phyloP scores from a whole-genome alignment of 2,888 invertebrate species.

The Crioceris asparagi region DNA sequence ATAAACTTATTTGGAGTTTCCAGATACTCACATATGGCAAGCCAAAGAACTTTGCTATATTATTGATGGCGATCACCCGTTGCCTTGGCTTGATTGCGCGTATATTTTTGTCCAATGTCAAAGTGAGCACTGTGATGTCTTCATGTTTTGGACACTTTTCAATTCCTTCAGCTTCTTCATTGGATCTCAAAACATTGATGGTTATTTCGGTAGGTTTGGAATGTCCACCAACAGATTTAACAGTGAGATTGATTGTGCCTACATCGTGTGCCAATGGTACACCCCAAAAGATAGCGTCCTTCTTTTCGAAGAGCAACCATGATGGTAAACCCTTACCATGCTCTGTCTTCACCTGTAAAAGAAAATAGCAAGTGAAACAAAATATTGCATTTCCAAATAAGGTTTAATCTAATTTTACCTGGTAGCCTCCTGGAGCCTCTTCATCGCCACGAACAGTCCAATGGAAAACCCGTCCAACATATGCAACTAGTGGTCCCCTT shows the following conservation, averaged over 20 bases:
- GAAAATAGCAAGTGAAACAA: too few relatives aligned
- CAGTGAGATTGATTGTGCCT: conserved; percentile 53
- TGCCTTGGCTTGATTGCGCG: conserved; percentile 51
- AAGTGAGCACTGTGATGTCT: conserved; percentile 44
- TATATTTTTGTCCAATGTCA: conserved; percentile 58
- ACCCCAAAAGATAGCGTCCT: conserved; percentile 60
- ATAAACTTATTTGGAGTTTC: too few relatives aligned
- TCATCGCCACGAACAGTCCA: too few relatives aligned
- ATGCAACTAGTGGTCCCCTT: too few relatives aligned
- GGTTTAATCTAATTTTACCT: too few relatives aligned
- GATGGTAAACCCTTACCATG: conserved; percentile 42
- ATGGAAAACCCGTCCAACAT: too few relatives aligned
- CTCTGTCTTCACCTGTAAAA: conserved; percentile 37
- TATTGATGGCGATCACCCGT: conserved; percentile 56
- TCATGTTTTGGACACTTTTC: conserved; percentile 29
- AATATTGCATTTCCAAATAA: too few relatives aligned
- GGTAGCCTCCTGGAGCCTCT: too few relatives aligned
- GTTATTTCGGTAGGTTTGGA: conserved; percentile 55
- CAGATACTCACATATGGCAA: conserved; percentile 54
- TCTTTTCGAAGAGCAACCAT: conserved; percentile 64
- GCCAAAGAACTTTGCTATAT: conserved; percentile 60
- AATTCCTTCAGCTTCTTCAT: conserved; percentile 17
- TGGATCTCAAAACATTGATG: conserved; percentile 46
- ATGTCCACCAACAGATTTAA: conserved; percentile 42
- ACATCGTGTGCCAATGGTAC: conserved; percentile 58